A percentile compares a stretch with the other conserved stretches of the same genome.
phyloP scores from a whole-genome alignment of 1,140 invertebrate species.

The Mercenaria mercenaria region DNA sequence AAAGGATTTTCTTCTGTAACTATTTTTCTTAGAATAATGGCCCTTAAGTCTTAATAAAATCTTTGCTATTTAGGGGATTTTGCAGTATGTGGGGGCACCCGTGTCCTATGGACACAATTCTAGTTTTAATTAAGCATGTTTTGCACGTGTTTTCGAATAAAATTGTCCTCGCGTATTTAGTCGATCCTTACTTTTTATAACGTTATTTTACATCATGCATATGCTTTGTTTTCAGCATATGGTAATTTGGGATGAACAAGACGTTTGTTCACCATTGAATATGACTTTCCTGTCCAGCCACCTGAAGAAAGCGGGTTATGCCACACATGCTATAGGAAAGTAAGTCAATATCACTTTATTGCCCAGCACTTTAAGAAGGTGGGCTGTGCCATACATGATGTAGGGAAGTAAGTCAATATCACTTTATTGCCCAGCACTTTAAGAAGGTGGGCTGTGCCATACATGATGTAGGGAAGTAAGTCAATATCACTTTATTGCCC shows the following conservation, averaged over 20 bases:
- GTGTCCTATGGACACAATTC: no score
- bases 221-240: slow-evolving; percentile 55
- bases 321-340: slow-evolving; percentile 66
- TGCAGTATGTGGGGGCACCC: no score
- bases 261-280: slow-evolving; percentile 58
- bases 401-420: slow-evolving; percentile 60
- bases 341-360: slow-evolving; percentile 22
- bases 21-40: no score
- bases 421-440: neutral
- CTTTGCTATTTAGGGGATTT: no score
- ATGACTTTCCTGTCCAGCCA: slow-evolving; percentile 54
- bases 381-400: slow-evolving; percentile 58
- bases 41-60: no score
- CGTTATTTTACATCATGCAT: neutral
- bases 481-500: neutral
- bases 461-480: slow-evolving; percentile 65
- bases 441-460: slow-evolving; percentile 57
- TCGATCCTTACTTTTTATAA: neutral
- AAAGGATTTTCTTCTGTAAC: no score
- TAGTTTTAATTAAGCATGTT: no score
- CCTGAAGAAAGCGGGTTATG: slow-evolving; percentile 53
- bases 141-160: no score
- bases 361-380: slow-evolving; percentile 5
- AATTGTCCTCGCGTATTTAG: no score
- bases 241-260: slow-evolving; percentile 45